These are phyloP conservation scores for Agelastica alni DNA, from an alignment of 2,888 invertebrate genomes.

Conservation along the genomic window DNA sequence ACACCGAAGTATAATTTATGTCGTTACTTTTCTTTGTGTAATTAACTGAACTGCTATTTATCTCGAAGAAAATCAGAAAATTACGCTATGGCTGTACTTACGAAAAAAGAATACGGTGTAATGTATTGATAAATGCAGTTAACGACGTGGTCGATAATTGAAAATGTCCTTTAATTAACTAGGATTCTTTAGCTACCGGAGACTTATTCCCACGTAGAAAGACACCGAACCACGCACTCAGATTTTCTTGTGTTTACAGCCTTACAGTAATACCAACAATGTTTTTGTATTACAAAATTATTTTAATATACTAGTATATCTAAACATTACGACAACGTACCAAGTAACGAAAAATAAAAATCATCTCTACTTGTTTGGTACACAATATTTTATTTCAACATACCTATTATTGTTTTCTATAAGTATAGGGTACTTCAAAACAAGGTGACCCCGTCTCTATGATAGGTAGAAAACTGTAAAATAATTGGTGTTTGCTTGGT, in stretches of 20 bases:
- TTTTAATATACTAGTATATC: too few relatives aligned
- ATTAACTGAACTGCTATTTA: slow-evolving; percentile 35
- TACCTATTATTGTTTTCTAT: too few relatives aligned
- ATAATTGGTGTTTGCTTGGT: too few relatives aligned
- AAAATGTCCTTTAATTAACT: slow-evolving; percentile 50
- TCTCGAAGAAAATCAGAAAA: slow-evolving; percentile 35
- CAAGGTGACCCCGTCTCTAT: too few relatives aligned
- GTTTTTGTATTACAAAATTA: too few relatives aligned
- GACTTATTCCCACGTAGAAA: slow-evolving; percentile 36
- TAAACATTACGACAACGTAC: too few relatives aligned
- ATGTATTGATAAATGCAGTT: slow-evolving; percentile 45
- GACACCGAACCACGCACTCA: slow-evolving; percentile 29
- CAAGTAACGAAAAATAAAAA: too few relatives aligned
- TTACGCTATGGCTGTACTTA: slow-evolving; percentile 31
- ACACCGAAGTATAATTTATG: slow-evolving; percentile 30
- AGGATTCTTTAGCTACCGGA: slow-evolving; percentile 46
- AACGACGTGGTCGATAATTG: slow-evolving; percentile 47
- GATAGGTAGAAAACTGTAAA: too few relatives aligned
- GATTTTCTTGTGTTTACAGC: neutral
- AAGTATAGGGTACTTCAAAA: too few relatives aligned
- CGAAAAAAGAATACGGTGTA: slow-evolving; percentile 39
- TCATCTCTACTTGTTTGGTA: too few relatives aligned
- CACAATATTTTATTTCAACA: too few relatives aligned
- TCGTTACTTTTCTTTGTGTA: slow-evolving; percentile 31
- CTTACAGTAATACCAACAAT: neutral